phyloP scores from a whole-genome alignment of 2,113 vertebrate genomes.

The Tricholaema leucomelas region DNA sequence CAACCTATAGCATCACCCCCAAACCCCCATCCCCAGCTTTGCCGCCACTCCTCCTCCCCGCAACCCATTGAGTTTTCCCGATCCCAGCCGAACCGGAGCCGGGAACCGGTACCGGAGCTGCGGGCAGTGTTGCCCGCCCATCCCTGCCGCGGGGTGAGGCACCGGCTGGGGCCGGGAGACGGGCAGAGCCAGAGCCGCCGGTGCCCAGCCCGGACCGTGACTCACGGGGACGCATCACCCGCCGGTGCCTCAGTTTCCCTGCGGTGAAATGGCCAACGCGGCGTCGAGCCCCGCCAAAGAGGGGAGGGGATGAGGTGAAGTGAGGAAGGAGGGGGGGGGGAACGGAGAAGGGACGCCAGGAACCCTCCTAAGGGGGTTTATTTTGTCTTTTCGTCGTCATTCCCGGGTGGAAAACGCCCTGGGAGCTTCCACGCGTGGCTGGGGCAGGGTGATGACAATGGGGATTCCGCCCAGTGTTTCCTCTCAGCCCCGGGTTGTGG shows the following conservation, averaged over 20 bases:
- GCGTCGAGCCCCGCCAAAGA: constrained; percentile 35
- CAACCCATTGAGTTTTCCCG: background rate
- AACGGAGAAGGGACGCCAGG: background rate
- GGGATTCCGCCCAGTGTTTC: background rate
- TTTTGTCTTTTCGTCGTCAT: background rate
- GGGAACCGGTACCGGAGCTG: background rate
- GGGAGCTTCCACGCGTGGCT: background rate
- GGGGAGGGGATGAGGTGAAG: background rate
- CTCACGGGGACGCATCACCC: constrained; percentile 49
- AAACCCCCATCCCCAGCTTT: background rate
- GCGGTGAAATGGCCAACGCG: constrained; percentile 48
- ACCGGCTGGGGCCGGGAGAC: background rate
- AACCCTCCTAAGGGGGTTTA: background rate
- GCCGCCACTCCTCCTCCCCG: background rate
- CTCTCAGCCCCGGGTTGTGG: fast-evolving
- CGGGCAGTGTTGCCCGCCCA: background rate
- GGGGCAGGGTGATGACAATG: background rate
- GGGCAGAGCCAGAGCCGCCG: constrained; percentile 38
- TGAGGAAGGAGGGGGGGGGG: background rate
- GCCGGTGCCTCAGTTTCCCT: constrained; percentile 60
- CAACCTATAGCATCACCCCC: background rate
- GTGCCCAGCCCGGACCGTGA: constrained; percentile 48
- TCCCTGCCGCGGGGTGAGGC: constrained; percentile 33
- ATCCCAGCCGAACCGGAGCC: background rate
- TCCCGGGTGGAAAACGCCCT: constrained; percentile 17